These are phyloP conservation scores for Plecturocebus donacophilus DNA, from an alignment of 2,113 vertebrate genomes.

Conservation along the genomic window DNA sequence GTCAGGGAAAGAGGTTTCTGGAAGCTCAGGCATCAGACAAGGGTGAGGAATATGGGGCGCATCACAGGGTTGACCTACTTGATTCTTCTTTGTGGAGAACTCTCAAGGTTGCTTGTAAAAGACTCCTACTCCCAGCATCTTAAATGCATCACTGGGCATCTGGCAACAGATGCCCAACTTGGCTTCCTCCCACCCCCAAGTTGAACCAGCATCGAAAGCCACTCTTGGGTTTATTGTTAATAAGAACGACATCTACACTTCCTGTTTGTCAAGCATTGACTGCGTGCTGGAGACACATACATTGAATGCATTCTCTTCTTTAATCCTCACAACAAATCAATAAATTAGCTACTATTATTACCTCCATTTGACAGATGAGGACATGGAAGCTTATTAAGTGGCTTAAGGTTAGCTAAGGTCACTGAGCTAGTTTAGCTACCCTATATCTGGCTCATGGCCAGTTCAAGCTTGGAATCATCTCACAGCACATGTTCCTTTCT, in stretches of 20 bases:
- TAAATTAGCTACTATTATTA: slow-evolving; percentile 2
- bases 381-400: not conserved
- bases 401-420: not conserved
- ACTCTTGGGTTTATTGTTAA: not conserved
- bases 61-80: accelerated
- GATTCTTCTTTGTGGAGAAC: not conserved
- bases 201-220: not conserved
- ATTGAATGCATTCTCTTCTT: not conserved
- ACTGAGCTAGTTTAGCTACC: not conserved
- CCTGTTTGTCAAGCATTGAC: not conserved
- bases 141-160: not conserved
- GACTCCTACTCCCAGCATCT: not conserved
- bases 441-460: not conserved
- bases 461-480: not conserved
- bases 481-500: no score
- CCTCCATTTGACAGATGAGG: not conserved
- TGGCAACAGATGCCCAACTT: not conserved
- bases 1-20: not conserved
- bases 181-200: not conserved
- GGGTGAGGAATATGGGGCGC: not conserved
- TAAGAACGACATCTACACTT: not conserved
- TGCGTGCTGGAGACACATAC: not conserved
- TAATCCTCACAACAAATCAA: not conserved
- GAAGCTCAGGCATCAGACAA: not conserved
- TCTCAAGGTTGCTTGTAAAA: not conserved